Percentiles rank a stretch among this genome's conserved stretches.
These are phyloP conservation scores for Lepidotrigona ventralis DNA, from an alignment of 1,140 invertebrate genomes.

Conservation along the genomic window DNA sequence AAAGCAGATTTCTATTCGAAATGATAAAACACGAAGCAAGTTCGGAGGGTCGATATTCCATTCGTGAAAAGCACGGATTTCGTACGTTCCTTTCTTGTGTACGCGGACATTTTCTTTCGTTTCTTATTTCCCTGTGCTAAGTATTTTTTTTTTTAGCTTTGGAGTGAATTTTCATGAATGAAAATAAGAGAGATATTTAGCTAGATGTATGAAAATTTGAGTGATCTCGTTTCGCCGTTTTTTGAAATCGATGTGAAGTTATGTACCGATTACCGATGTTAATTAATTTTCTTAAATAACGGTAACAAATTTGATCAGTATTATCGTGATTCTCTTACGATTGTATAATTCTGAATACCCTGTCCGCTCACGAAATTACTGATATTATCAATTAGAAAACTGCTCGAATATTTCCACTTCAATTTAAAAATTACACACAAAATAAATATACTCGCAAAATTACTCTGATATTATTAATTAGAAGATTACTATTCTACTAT, in stretches of 20 bases:
- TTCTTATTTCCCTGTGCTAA: background rate
- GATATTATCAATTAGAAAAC: too few relatives aligned
- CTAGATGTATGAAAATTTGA: background rate
- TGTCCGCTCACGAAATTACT: too few relatives aligned
- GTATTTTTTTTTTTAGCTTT: background rate
- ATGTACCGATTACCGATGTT: background rate
- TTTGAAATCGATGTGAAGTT: background rate
- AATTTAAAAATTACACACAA: too few relatives aligned
- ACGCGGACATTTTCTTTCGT: background rate
- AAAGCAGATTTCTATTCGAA: conserved; percentile 36
- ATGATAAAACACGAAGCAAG: background rate
- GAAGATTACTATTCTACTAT: too few relatives aligned
- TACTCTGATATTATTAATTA: too few relatives aligned
- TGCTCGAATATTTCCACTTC: too few relatives aligned
- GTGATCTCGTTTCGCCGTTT: background rate
- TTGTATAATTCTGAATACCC: too few relatives aligned
- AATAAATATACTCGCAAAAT: too few relatives aligned
- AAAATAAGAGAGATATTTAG: background rate
- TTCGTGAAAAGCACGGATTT: background rate
- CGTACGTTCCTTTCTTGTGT: too few relatives aligned
- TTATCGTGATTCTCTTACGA: too few relatives aligned
- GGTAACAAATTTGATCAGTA: background rate
- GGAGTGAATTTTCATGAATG: background rate
- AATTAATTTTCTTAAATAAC: background rate
- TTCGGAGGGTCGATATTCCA: background rate